Base-by-base conservation (phyloP, 2,113 vertebrate genomes). In the Aegotheles bennettii region DNA sequence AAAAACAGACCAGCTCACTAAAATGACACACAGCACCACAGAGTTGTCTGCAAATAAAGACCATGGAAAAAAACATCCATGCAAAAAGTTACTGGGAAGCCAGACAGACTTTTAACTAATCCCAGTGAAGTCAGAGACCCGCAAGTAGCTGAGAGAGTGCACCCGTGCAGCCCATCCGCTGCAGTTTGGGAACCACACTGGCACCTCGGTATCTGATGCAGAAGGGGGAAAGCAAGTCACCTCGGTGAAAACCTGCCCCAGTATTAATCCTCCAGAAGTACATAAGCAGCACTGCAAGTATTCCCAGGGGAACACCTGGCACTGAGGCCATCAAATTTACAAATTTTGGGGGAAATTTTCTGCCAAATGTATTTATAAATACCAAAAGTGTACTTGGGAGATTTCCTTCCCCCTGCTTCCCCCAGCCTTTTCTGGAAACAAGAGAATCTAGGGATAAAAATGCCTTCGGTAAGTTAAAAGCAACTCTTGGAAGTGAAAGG, bases 21-120 rank as follows among this genome's bases (percentile, higher is more conserved):
- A 28, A 50, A 26, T 70, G 3, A 33, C 40, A 35, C 2, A 2
- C 23, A 2, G 20, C 38, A 5, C 31, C 56, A n/a, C 19, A 2
- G 2, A 6, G 28, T 33, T 9, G 9, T 28, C 26, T 6, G 47
- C 1, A 0, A 60, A 42, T 4, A 24, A 48, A 57, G 25, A 14
- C 9, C 2, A 0, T 3, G 23, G n/a, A 21, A 43, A 71, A 56
- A 87, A 13, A 48, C 0, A 0, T 16, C 35, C 1, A 1, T 6
- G 18, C 21, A 47, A 36, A 63, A 45, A 63, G 23, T 20, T 42
- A 4, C 5, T 21, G 63, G 87, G 45, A 78, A 79, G n/a, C 13
- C 43, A 36, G 13, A 14, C 3, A 15, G 51, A 4, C 35, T 71
- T 69, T 26, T 18, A 64, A 33, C 18, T 24, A 13, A 53, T 57